Evolutionary conservation across 37 sponge, comb jelly and placozoan species (phyloP).

Genomic region (Mnemiopsis leidyi): DNA sequence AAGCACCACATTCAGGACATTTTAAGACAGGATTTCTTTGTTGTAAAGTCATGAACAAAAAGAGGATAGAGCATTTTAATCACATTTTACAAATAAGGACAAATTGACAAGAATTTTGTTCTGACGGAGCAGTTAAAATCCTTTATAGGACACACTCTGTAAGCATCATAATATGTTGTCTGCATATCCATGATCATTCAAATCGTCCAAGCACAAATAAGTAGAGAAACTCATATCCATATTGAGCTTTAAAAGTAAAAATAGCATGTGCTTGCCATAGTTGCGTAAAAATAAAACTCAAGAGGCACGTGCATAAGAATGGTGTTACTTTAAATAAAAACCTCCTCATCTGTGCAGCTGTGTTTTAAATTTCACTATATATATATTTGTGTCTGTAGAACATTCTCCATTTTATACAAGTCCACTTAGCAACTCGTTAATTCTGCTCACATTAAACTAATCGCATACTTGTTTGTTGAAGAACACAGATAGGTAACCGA

Average conservation of each 20-base stretch:
- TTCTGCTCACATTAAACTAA: background rate
- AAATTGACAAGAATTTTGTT: no score
- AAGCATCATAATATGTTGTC: no score
- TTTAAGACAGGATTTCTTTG: no score
- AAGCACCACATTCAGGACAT: no score
- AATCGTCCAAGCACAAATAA: background rate
- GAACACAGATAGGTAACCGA: background rate
- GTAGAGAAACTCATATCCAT: background rate
- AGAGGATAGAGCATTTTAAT: no score
- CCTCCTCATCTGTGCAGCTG: background rate
- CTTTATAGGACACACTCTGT: no score
- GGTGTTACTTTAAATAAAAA: background rate
- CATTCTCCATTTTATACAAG: background rate
- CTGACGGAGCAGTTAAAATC: no score
- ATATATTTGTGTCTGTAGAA: background rate
- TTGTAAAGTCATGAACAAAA: no score
- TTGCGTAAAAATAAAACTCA: background rate
- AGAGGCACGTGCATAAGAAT: background rate
- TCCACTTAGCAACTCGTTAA: background rate
- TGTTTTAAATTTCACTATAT: background rate
- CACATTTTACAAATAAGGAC: no score
- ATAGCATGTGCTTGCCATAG: background rate
- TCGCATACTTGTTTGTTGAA: background rate
- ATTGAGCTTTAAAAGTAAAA: background rate
- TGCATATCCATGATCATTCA: no score